Evolutionary conservation across 2,888 invertebrate genomes (phyloP).

Genomic region (Odontomyia ornata): DNA sequence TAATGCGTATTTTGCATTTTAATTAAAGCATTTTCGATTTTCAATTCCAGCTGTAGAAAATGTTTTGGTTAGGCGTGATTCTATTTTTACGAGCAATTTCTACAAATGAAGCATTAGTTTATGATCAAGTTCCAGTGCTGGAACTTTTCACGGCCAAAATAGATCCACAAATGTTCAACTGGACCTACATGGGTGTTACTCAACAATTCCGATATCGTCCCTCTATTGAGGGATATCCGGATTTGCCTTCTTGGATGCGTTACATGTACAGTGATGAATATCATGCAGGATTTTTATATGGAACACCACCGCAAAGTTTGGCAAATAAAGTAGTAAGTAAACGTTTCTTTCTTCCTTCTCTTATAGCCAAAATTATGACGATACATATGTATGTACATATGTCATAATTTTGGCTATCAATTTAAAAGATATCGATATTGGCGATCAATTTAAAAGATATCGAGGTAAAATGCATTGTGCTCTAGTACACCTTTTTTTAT

Average conservation of each 20-base stretch:
- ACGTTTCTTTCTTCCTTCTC: background rate
- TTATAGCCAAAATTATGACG: no score
- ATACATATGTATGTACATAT: no score
- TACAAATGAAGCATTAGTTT: constrained; percentile 44
- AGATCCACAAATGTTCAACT: constrained; percentile 81
- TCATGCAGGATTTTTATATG: constrained; percentile 83
- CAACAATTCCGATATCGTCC: constrained; percentile 71
- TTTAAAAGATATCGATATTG: no score
- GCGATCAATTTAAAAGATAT: no score
- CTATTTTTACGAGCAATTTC: constrained; percentile 30
- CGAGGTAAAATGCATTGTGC: no score
- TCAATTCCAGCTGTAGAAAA: background rate
- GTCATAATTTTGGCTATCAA: no score
- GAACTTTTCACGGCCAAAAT: constrained; percentile 83
- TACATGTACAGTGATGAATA: constrained; percentile 83
- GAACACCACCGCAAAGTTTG: constrained; percentile 77
- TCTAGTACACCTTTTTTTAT: no score
- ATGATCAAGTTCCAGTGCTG: constrained; percentile 63
- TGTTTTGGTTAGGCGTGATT: constrained; percentile 12
- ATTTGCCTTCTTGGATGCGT: constrained; percentile 86
- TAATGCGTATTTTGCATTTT: no score
- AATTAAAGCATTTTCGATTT: no score
- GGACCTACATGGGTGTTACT: constrained; percentile 68
- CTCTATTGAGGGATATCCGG: constrained; percentile 79
- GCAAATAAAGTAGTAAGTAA: constrained; percentile 64